Evolutionary conservation across 1,140 invertebrate genomes (phyloP), one percentile per base, ranked within the genome.

Genomic region (Drosophila melanogaster): DNA sequence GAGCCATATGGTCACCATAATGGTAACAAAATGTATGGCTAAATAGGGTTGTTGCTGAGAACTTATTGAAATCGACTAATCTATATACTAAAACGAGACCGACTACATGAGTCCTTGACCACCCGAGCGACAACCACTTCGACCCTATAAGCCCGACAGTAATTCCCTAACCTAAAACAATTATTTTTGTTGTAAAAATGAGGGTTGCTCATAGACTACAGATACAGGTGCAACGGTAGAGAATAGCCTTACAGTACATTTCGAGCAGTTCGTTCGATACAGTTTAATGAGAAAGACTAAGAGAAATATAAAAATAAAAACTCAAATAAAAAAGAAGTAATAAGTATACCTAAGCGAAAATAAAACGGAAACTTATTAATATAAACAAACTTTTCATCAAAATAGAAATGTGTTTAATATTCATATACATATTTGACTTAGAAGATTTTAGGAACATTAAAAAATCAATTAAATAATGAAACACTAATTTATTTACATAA

Each of bases 201-300:
- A 41, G 49, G 77, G 78, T 75, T 73, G 64, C 22, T 55, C 17
- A 17, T 44, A 35, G 17, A 38, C 43, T 15, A 59, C 33, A 14
- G 33, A 22, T 40, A 79, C 79, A 81, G 79, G 77, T 81, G 77
- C 38, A 72, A 24, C 22, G 37, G 41, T 43, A 37, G 24, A 58
- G 38, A 54, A 6, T 58, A 33, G 19, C 49, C 26, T 44, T 49
- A 24, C 77, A 80, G 76, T 79, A 12, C 60, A 47, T 35, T 46
- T 67, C 24, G 35, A 67, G 37, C 60, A 33, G 56, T n/a, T 59
- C 46, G 26, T 40, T 46, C 4, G 60, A 66, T 62, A 59, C 43
- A 40, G 55, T 78, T 60, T n/a, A 19, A n/a, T 17, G n/a, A 46
- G 56, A 15, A 47, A n/a, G 14, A 26, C 12, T 24, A 26, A 47